Evolutionary conservation across 2,888 invertebrate species (phyloP).

Genomic region (Cartodere bifasciata): DNA sequence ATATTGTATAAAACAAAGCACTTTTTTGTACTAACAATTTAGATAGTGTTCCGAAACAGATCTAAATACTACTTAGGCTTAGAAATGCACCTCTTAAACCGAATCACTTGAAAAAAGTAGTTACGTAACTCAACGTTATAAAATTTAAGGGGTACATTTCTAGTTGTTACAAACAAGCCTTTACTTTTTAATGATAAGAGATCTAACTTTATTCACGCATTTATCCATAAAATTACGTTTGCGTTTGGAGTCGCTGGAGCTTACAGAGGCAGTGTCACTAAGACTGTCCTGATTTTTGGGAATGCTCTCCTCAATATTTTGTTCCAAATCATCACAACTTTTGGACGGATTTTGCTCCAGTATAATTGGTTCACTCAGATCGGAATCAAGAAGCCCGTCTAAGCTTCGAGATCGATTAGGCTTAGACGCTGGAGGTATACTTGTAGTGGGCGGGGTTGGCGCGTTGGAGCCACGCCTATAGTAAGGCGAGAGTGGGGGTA

Average conservation of each 20-base stretch:
- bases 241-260: slow-evolving; percentile 47
- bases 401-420: slow-evolving; percentile 48
- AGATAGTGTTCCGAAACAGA: too few species aligned
- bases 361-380: slow-evolving; percentile 18
- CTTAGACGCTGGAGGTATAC: slow-evolving; percentile 19
- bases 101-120: too few species aligned
- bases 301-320: slow-evolving; percentile 19
- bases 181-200: slow-evolving; percentile 43
- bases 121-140: too few species aligned
- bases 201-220: slow-evolving; percentile 72
- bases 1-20: too few species aligned
- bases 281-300: slow-evolving; percentile 22
- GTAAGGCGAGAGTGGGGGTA: slow-evolving; percentile 33
- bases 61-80: too few species aligned
- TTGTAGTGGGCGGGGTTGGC: slow-evolving; percentile 28
- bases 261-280: slow-evolving; percentile 35
- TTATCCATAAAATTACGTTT: slow-evolving; percentile 76
- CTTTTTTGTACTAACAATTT: too few species aligned
- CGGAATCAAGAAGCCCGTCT: slow-evolving; percentile 45
- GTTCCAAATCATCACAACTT: slow-evolving; percentile 29
- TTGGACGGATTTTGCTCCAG: slow-evolving; percentile 28
- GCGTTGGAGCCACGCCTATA: slow-evolving; percentile 34
- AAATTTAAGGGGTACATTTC: too few species aligned
- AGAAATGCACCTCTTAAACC: too few species aligned
- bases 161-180: slow-evolving; percentile 9